Evolutionary conservation across 2,888 invertebrate species (phyloP), one percentile per base, ranked within the genome.

Genomic region (Mamestra brassicae): DNA sequence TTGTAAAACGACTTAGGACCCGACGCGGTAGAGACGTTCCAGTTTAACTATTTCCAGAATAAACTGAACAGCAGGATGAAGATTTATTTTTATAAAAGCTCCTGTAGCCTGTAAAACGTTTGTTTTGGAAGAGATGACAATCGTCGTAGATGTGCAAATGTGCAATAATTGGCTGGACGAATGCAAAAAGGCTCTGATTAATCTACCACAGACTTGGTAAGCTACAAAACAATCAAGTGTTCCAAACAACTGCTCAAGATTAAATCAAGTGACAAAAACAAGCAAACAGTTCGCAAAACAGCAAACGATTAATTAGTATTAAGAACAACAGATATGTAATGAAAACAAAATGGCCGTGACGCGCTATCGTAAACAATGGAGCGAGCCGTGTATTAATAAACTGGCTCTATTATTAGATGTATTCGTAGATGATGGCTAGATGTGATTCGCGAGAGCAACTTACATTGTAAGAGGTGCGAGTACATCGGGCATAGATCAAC

Each of bases 251-350:
- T 70, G 79, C 52, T 17, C 3, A 17, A 61, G 52, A 47, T 83
- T 57, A 71, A 61, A 64, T 55, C 64, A 69, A 76, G 57, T 54
- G 76, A 70, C 76, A 60, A 76, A 76, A 72, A 58, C 61, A 73
- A 68, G 67, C 47, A 67, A 82, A 78, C 57, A 58, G 47, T 10
- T n/a, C 65, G 54, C 57, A 58, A 72, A 77, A 67, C 52, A 79
- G 61, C 77, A 69, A 64, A 73, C 64, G 64, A 79, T 74, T 78
- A 80, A 84, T 72, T 83, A 77, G 70, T 64, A 66, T 73, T 55
- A 65, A 57, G 78, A 86, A 86, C 84, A 88, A 89, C 85, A 83
- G 86, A 78, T 62, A 71, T 60, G 68, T 78, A 80, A 83, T 80
- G 71, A 77, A 67, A 85, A 88, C 83, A 87, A 83, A 74, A 85